Percentiles rank a stretch among this genome's conserved stretches.
These are phyloP conservation scores for Macaria notata DNA, from an alignment of 2,888 invertebrate genomes.

Conservation along the genomic window DNA sequence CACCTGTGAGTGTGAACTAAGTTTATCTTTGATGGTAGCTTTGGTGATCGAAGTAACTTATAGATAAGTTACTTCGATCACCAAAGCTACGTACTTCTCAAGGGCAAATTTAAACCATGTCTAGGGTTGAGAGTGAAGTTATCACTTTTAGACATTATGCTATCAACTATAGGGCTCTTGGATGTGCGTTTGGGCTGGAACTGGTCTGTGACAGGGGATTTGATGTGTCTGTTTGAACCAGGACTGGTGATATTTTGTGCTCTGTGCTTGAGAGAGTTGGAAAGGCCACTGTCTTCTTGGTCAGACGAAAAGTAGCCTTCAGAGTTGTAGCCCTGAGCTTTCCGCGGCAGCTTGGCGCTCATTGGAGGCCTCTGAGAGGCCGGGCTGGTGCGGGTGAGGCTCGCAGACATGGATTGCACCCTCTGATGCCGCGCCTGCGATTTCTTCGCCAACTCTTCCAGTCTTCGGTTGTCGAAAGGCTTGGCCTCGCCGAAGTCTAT, in stretches of 20 bases:
- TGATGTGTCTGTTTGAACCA: constrained; percentile 56
- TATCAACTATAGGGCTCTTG: constrained; percentile 79
- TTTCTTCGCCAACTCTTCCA: constrained; percentile 90
- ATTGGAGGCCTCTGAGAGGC: constrained; percentile 76
- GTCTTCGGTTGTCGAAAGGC: constrained; percentile 85
- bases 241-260: constrained; percentile 58
- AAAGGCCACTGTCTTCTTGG: constrained; percentile 82
- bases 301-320: constrained; percentile 86
- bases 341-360: constrained; percentile 82
- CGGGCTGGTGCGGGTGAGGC: constrained; percentile 70
- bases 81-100: too few relatives aligned
- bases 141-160: constrained; percentile 78
- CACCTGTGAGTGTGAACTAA: too few relatives aligned
- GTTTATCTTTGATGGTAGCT: too few relatives aligned
- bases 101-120: constrained; percentile 71
- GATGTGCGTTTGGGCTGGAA: constrained; percentile 62
- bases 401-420: constrained; percentile 86
- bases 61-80: too few relatives aligned
- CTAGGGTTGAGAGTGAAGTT: constrained; percentile 57
- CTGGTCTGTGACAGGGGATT: constrained; percentile 58
- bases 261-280: constrained; percentile 53
- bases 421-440: constrained; percentile 89
- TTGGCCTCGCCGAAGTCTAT: constrained; percentile 90
- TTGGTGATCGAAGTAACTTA: too few relatives aligned
- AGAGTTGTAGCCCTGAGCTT: constrained; percentile 85